phyloP scores from a whole-genome alignment of 2,113 vertebrate genomes.

The Elephantulus edwardii region DNA sequence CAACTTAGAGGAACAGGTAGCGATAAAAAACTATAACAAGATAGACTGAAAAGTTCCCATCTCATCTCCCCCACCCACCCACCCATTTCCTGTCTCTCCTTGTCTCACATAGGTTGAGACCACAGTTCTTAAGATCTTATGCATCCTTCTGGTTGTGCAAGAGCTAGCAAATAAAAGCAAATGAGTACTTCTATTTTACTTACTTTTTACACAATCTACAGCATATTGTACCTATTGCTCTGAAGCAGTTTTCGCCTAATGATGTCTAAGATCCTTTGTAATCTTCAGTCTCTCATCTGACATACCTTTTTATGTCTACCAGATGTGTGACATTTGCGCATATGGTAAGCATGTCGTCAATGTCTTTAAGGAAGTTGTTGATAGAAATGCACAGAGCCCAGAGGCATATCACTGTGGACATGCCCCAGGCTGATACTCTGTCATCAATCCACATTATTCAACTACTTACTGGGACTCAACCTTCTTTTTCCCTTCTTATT shows the following conservation, averaged over 20 bases:
- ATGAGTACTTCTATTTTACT: neutral
- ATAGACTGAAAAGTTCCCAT: neutral
- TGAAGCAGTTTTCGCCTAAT: neutral
- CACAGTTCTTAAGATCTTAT: neutral
- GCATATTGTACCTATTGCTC: neutral
- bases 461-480: neutral
- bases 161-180: neutral
- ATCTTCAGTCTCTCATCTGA: neutral
- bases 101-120: neutral
- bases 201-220: neutral
- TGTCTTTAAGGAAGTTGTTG: neutral
- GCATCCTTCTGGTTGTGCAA: neutral
- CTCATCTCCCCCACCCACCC: neutral
- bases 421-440: neutral
- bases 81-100: neutral
- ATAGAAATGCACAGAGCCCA: neutral
- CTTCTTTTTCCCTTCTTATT: neutral
- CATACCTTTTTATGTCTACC: neutral
- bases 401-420: neutral
- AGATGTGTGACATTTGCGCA: neutral
- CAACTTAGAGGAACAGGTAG: no score
- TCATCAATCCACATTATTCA: neutral
- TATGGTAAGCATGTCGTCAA: neutral
- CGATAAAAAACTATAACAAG: neutral
- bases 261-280: neutral